A percentile compares a stretch with the other conserved stretches of the same genome.
These are phyloP conservation scores for Oscheius sp. DNA, from an alignment of 1,140 invertebrate genomes.

Conservation along the genomic window DNA sequence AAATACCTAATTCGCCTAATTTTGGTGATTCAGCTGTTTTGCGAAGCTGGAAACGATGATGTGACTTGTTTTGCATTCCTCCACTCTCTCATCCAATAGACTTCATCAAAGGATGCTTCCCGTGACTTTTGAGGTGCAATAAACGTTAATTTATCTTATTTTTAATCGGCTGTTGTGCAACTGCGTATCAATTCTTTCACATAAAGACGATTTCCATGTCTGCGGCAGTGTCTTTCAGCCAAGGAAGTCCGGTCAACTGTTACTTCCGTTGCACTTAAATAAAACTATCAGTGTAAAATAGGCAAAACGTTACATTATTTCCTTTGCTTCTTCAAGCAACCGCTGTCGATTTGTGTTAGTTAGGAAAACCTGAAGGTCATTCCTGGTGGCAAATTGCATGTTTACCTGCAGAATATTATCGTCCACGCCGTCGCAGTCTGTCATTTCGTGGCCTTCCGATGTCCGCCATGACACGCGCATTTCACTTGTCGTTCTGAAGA, in stretches of 20 bases:
- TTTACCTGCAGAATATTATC: constrained; percentile 29
- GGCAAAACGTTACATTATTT: constrained; percentile 3
- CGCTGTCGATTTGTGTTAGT: constrained; percentile 16
- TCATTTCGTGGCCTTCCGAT: constrained; percentile 30
- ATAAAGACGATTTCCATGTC: constrained; percentile 2
- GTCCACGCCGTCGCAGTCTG: constrained; percentile 21
- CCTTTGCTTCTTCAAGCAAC: constrained; percentile 4
- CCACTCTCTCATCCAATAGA: constrained; percentile 26
- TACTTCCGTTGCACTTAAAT: background rate
- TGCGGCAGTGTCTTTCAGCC: constrained; percentile 14
- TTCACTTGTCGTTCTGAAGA: constrained; percentile 10
- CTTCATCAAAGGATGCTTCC: background rate
- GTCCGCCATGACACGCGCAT: constrained; percentile 26
- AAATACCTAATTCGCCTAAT: background rate
- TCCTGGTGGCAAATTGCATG: background rate
- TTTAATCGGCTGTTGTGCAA: constrained; percentile 29
- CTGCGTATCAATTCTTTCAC: constrained; percentile 27
- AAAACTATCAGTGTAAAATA: background rate
- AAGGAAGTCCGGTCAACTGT: background rate
- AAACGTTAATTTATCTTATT: background rate
- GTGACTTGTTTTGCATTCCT: constrained; percentile 40
- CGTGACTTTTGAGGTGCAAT: background rate
- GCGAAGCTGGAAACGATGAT: constrained; percentile 39
- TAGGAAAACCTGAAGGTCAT: constrained; percentile 6
- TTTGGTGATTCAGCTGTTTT: constrained; percentile 25